These are phyloP conservation scores for Peribatodes rhomboidaria DNA, from an alignment of 2,888 invertebrate species.

Conservation along the genomic window DNA sequence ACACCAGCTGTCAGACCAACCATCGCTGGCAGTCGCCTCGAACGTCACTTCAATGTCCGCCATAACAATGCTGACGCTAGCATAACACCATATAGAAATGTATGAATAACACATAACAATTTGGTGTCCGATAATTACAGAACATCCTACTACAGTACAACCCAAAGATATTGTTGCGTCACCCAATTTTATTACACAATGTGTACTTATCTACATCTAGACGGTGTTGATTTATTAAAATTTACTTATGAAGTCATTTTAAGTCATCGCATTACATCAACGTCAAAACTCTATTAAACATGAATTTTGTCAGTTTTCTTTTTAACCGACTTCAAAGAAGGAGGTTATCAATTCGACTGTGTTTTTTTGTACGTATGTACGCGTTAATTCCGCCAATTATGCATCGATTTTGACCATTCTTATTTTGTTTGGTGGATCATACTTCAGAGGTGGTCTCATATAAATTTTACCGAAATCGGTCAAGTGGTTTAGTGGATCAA, in stretches of 20 bases:
- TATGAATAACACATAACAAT: background rate
- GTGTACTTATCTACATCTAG: constrained; percentile 18
- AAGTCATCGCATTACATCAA: background rate
- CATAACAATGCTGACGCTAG: constrained; percentile 8
- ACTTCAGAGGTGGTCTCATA: too few relatives aligned
- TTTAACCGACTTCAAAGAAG: too few relatives aligned
- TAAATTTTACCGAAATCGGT: too few relatives aligned
- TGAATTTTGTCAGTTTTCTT: background rate
- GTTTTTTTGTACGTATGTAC: too few relatives aligned
- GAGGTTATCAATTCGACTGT: too few relatives aligned
- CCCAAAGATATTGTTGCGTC: constrained; percentile 24
- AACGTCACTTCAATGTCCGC: constrained; percentile 11
- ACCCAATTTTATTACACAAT: constrained; percentile 24
- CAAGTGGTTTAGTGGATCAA: too few relatives aligned
- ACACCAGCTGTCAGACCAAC: constrained; percentile 62
- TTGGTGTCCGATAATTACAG: constrained; percentile 9
- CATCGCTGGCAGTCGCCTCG: constrained; percentile 14
- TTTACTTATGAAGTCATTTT: constrained; percentile 16
- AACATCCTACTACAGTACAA: constrained; percentile 2
- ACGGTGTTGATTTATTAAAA: constrained; percentile 20
- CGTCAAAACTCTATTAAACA: background rate
- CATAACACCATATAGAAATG: background rate
- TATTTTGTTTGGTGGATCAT: too few relatives aligned
- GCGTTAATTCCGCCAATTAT: too few relatives aligned
- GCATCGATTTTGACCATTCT: too few relatives aligned